phyloP scores from a whole-genome alignment of 2,888 invertebrate species.

The Eupithecia subfuscata region DNA sequence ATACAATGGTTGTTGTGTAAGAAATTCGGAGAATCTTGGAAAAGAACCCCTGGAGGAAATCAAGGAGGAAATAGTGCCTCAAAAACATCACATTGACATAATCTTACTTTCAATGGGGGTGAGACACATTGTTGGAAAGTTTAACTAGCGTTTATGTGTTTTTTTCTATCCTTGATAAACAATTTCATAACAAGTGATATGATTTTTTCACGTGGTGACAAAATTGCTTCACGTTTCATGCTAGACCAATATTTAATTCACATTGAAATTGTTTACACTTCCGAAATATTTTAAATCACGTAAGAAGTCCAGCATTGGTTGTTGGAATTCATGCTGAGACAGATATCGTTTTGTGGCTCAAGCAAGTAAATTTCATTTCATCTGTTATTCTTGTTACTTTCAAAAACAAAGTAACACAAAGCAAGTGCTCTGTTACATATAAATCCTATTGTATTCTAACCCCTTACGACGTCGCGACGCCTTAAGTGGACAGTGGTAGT shows the following conservation, averaged over 20 bases:
- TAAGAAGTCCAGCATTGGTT: neutral
- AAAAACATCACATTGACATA: constrained; percentile 27
- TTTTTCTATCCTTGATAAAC: no score
- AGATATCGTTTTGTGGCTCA: neutral
- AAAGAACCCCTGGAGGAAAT: constrained; percentile 17
- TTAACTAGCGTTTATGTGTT: neutral
- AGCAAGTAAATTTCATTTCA: neutral
- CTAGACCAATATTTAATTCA: no score
- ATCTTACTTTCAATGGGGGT: constrained; percentile 22
- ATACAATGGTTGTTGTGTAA: constrained; percentile 6
- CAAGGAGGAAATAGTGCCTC: constrained; percentile 15
- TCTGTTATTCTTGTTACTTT: no score
- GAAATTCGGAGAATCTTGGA: constrained; percentile 6
- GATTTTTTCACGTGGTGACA: no score
- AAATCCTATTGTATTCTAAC: no score
- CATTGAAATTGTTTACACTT: no score
- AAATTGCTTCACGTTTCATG: no score
- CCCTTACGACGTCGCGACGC: no score
- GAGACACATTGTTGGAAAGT: constrained; percentile 20
- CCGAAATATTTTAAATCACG: no score
- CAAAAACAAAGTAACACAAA: no score
- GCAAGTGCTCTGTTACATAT: neutral
- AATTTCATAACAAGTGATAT: no score
- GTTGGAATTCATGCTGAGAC: neutral
- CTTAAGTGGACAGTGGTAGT: neutral